Conservation (phyloP, 1,140 invertebrate species). For the Nephotettix cincticeps region DNA sequence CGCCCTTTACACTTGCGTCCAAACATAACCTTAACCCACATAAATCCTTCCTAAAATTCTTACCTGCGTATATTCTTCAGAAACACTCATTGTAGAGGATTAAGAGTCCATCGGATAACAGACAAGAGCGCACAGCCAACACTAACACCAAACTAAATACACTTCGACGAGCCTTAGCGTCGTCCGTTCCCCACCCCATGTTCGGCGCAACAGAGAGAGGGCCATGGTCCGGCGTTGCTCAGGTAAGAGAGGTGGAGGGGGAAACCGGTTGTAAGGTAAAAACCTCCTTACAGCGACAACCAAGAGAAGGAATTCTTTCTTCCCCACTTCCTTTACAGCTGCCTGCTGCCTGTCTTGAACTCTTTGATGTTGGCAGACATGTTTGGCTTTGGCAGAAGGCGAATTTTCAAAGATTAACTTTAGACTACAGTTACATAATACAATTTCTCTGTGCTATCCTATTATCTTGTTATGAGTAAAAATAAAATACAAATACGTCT, state of each 20-base stretch:
- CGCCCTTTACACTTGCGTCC: no score
- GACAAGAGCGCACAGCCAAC: background rate
- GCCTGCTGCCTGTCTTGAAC: background rate
- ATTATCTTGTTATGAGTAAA: no score
- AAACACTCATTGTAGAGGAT: background rate
- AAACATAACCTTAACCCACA: no score
- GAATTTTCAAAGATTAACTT: no score
- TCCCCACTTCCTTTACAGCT: conserved; percentile 12
- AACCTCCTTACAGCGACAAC: background rate
- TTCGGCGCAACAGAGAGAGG: conserved; percentile 15
- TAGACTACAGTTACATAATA: no score
- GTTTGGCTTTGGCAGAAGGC: no score
- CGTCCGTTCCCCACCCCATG: conserved; percentile 13
- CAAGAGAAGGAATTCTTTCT: conserved; percentile 15
- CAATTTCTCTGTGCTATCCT: no score
- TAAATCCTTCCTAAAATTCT: no score
- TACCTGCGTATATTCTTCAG: background rate
- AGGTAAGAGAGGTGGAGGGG: conserved; percentile 3
- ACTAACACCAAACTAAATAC: background rate
- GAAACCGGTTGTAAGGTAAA: conserved; percentile 21
- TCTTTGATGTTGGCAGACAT: conserved; percentile 1
- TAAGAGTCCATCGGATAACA: background rate
- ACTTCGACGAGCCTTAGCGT: background rate
- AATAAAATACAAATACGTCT: no score
- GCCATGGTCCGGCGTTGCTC: background rate